Evolutionary conservation across 2,113 vertebrate species (phyloP).

Genomic region (Euleptes europaea): DNA sequence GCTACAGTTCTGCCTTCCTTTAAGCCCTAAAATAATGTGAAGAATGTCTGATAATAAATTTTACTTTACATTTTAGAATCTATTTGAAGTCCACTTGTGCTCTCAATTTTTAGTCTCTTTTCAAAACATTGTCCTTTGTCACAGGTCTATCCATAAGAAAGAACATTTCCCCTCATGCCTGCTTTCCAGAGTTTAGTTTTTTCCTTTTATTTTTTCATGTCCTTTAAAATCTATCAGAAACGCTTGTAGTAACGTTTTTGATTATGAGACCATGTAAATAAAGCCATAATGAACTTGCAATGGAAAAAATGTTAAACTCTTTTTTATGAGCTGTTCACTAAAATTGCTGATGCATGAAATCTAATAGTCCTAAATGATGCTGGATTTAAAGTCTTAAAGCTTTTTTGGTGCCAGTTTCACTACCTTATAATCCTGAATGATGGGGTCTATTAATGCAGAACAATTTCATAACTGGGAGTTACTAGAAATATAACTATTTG

Average conservation of each 20-base stretch:
- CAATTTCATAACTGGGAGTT: neutral
- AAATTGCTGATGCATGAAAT: slow-evolving; percentile 44
- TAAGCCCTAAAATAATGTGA: slow-evolving; percentile 13
- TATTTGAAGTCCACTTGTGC: slow-evolving; percentile 23
- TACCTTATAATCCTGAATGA: neutral
- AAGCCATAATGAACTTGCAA: neutral
- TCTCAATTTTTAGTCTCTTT: neutral
- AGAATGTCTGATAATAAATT: slow-evolving; percentile 26
- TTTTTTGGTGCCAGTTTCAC: neutral
- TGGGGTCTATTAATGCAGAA: neutral
- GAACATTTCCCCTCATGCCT: too few species aligned
- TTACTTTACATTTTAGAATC: neutral
- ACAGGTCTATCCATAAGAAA: slow-evolving; percentile 7
- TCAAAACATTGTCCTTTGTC: slow-evolving; percentile 58
- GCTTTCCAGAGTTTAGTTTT: too few species aligned
- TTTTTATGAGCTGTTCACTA: slow-evolving; percentile 20
- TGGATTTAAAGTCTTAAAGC: neutral
- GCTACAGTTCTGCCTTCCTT: slow-evolving; percentile 25
- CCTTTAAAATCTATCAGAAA: slow-evolving; percentile 8
- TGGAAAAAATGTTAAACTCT: slow-evolving; percentile 19
- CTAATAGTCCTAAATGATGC: slow-evolving; percentile 3
- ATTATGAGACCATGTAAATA: slow-evolving; percentile 27
- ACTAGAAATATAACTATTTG: neutral
- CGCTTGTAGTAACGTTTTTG: neutral
- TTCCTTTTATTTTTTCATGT: too few species aligned